phyloP scores from a whole-genome alignment of 1,140 invertebrate genomes.

The Pseudobourletiella spinata region DNA sequence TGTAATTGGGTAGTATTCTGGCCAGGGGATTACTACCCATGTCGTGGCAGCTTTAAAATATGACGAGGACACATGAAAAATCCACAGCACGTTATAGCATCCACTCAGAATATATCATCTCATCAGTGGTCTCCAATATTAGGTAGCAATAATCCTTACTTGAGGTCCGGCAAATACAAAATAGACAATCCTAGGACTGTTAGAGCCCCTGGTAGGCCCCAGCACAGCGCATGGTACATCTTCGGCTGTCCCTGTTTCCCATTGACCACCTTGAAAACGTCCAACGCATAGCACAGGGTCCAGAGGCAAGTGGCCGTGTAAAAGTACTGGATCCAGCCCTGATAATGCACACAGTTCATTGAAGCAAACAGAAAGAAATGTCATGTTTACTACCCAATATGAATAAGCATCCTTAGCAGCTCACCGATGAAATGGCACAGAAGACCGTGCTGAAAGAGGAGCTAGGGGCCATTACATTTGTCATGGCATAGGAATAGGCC shows the following conservation, averaged over 20 bases:
- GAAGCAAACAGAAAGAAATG: not conserved
- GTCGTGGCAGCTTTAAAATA: conserved; percentile 62
- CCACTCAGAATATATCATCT: no score
- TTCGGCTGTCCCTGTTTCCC: conserved; percentile 48
- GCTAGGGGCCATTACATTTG: conserved; percentile 50
- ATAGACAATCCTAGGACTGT: conserved; percentile 58
- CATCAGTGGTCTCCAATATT: no score
- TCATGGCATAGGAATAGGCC: conserved; percentile 47
- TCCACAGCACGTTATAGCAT: no score
- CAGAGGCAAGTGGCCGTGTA: conserved; percentile 74
- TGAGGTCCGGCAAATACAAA: conserved; percentile 63
- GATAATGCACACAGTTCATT: conserved; percentile 32
- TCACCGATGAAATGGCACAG: conserved; percentile 64
- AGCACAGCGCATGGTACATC: conserved; percentile 58
- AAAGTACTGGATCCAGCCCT: conserved; percentile 77
- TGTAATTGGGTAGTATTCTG: conserved; percentile 66
- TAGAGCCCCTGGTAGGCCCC: conserved; percentile 58
- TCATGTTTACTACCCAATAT: not conserved
- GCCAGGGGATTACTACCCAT: conserved; percentile 51
- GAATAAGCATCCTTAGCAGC: conserved; percentile 28
- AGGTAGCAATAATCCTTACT: no score
- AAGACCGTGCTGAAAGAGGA: conserved; percentile 57
- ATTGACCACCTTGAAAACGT: conserved; percentile 58
- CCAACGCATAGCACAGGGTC: conserved; percentile 71
- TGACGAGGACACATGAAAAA: no score